phyloP scores from a whole-genome alignment of 2,888 invertebrate species.

The Standfussiana lucernea region DNA sequence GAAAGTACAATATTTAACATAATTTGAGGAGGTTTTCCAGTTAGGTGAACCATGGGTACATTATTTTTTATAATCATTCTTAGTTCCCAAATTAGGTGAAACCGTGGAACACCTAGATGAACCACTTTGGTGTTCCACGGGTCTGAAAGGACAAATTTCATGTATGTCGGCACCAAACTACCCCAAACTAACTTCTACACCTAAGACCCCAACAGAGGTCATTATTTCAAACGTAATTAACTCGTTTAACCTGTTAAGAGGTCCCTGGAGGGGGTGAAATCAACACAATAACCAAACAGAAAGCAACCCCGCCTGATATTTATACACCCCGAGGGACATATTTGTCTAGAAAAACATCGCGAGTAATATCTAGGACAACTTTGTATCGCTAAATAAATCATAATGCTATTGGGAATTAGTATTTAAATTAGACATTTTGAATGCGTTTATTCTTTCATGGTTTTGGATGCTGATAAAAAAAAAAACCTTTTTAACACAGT shows the following conservation, averaged over 20 bases:
- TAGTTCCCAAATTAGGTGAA: too few species aligned
- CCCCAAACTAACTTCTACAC: constrained; percentile 44
- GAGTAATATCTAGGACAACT: constrained; percentile 54
- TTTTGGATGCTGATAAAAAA: neutral
- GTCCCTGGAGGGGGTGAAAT: constrained; percentile 62
- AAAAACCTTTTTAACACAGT: neutral
- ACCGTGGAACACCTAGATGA: too few species aligned
- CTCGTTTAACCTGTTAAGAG: constrained; percentile 66
- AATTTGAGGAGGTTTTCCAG: too few species aligned
- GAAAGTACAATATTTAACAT: too few species aligned
- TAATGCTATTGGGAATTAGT: constrained; percentile 45
- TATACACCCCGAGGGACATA: constrained; percentile 58
- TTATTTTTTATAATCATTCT: too few species aligned
- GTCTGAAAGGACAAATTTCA: too few species aligned
- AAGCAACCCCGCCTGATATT: constrained; percentile 55
- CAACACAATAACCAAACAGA: constrained; percentile 64
- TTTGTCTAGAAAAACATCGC: constrained; percentile 64
- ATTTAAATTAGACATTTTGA: constrained; percentile 38
- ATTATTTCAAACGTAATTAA: constrained; percentile 67
- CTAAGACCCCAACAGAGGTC: constrained; percentile 52
- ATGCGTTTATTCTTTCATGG: constrained; percentile 8
- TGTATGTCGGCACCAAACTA: constrained; percentile 7
- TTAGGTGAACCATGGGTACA: too few species aligned
- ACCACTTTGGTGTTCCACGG: too few species aligned
- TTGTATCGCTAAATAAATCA: constrained; percentile 57